Evolutionary conservation across 1,140 invertebrate genomes (phyloP).

Genomic region (Pogonus chalceus): DNA sequence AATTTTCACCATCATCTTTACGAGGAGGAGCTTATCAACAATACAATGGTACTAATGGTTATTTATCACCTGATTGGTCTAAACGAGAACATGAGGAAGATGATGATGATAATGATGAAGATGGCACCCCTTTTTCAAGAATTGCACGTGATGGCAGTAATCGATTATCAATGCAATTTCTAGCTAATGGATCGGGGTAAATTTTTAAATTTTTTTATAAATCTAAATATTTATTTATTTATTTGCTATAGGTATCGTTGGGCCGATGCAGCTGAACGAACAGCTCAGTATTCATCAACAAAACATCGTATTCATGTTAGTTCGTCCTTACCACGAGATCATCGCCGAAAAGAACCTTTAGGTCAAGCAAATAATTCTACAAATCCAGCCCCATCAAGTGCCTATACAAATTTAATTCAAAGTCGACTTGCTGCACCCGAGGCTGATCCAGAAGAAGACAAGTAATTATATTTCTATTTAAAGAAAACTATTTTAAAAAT

Average conservation of each 20-base stretch:
- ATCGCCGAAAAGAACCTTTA: conserved; percentile 67
- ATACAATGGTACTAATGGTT: conserved; percentile 1
- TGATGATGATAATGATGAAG: conserved; percentile 21
- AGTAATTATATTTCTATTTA: background rate
- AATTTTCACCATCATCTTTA: too few relatives aligned
- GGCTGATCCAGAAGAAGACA: conserved; percentile 16
- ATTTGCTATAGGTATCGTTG: conserved; percentile 47
- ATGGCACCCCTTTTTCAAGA: conserved; percentile 19
- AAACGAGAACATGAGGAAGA: background rate
- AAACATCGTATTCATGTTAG: conserved; percentile 37
- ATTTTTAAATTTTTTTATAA: conserved; percentile 14
- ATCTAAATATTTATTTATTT: background rate
- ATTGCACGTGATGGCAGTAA: conserved; percentile 50
- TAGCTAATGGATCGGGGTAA: conserved; percentile 53
- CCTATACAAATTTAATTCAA: conserved; percentile 26
- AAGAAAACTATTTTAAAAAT: too few relatives aligned
- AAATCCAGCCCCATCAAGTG: conserved; percentile 34
- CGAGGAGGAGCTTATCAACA: too few relatives aligned
- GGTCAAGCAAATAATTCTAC: conserved; percentile 51
- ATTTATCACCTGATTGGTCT: conserved; percentile 4
- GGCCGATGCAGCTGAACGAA: conserved; percentile 73
- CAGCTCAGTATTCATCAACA: conserved; percentile 25
- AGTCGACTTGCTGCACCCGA: conserved; percentile 14
- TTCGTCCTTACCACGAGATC: conserved; percentile 66
- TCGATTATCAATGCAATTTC: conserved; percentile 83